These are phyloP conservation scores for Colostygia pectinataria DNA, from an alignment of 2,888 invertebrate species.

Conservation along the genomic window DNA sequence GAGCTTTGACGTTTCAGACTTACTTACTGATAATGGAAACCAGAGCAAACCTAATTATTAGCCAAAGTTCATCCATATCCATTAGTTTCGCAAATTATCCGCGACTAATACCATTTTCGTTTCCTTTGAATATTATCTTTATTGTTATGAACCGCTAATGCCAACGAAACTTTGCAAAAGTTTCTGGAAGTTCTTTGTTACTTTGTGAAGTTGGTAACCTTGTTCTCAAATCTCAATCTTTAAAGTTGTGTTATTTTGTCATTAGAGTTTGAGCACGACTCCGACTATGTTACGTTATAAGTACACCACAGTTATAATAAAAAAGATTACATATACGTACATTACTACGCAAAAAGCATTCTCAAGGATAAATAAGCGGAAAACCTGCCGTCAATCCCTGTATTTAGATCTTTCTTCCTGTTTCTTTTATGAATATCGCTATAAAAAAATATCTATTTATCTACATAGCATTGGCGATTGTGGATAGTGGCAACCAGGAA, in stretches of 20 bases:
- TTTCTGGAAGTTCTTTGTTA: conserved; percentile 1
- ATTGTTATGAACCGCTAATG: conserved; percentile 9
- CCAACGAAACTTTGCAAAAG: neutral
- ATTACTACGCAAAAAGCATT: too few species aligned
- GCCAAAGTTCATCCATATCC: conserved; percentile 6
- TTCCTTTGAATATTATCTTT: conserved; percentile 13
- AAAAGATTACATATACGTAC: too few species aligned
- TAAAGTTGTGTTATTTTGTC: neutral
- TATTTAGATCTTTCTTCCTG: too few species aligned
- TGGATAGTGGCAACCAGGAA: too few species aligned
- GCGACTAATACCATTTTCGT: conserved; percentile 5
- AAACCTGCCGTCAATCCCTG: too few species aligned
- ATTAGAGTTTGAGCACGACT: neutral
- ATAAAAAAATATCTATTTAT: too few species aligned
- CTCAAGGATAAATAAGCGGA: too few species aligned
- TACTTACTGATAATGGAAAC: neutral
- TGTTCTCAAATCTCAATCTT: neutral
- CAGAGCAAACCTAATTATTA: conserved; percentile 8
- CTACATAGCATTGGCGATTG: too few species aligned
- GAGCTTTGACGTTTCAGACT: neutral
- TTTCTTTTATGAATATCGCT: too few species aligned
- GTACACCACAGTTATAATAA: too few species aligned
- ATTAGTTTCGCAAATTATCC: conserved; percentile 11
- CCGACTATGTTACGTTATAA: too few species aligned
- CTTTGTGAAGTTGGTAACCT: neutral